These are phyloP conservation scores for Babyrousa celebensis DNA, from an alignment of 2,797 vertebrate genomes.

Conservation along the genomic window DNA sequence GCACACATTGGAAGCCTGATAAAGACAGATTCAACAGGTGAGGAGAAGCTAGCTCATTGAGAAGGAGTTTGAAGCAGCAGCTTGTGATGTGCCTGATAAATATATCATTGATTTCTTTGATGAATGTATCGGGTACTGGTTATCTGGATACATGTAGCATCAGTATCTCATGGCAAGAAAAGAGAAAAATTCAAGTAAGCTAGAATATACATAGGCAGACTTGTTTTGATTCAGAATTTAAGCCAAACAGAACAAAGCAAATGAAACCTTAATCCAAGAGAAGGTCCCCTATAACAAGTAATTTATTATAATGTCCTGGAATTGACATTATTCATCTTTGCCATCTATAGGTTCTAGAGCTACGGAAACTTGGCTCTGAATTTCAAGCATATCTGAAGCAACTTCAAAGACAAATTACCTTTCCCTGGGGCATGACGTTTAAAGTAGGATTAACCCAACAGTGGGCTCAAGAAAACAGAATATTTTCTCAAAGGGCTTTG, in stretches of 20 bases:
- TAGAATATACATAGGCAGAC: not conserved
- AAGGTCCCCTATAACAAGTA: not conserved
- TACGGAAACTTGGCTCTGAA: slow-evolving; percentile 33
- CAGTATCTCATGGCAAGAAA: slow-evolving; percentile 29
- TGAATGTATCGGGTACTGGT: slow-evolving; percentile 29
- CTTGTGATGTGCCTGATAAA: not conserved
- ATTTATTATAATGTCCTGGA: not conserved
- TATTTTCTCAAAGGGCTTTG: not conserved
- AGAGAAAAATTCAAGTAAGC: slow-evolving; percentile 57
- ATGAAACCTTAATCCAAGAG: not conserved
- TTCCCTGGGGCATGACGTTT: slow-evolving; percentile 15
- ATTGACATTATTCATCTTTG: not conserved
- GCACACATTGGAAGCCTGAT: not conserved
- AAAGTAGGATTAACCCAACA: not conserved
- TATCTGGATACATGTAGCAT: not conserved
- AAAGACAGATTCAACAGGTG: not conserved
- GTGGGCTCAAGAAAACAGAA: not conserved
- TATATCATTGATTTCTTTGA: not conserved
- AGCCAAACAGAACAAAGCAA: not conserved
- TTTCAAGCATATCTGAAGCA: slow-evolving; percentile 53
- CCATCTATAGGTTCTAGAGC: not conserved
- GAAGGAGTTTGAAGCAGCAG: not conserved
- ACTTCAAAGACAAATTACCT: slow-evolving; percentile 51
- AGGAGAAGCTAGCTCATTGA: not conserved
- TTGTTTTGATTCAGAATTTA: slow-evolving; percentile 18